Percentiles rank a stretch among this genome's conserved stretches.
These are phyloP conservation scores for Caradrina clavipalpis DNA, from an alignment of 2,888 invertebrate genomes.

Conservation along the genomic window DNA sequence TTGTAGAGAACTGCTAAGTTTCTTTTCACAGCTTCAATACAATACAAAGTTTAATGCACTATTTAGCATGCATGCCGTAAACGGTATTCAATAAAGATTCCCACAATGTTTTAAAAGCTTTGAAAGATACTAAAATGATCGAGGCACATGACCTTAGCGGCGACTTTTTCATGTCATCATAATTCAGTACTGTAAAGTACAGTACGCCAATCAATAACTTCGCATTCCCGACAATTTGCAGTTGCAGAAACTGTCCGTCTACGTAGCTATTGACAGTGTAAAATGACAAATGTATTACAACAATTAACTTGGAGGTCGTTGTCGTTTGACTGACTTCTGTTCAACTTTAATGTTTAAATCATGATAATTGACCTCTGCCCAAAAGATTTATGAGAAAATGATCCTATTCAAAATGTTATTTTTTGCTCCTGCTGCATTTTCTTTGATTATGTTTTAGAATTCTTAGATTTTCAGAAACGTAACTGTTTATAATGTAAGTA, in stretches of 20 bases:
- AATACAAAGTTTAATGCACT: conserved; percentile 42
- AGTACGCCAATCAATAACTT: conserved; percentile 16
- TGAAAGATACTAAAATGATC: conserved; percentile 56
- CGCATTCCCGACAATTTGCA: conserved; percentile 21
- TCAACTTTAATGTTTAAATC: conserved; percentile 18
- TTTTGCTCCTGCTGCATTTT: no score
- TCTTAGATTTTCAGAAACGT: no score
- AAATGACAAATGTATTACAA: conserved; percentile 49
- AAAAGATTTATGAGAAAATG: conserved; percentile 6
- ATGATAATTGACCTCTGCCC: conserved; percentile 26
- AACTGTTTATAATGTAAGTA: no score
- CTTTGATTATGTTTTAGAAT: no score
- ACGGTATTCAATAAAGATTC: conserved; percentile 39
- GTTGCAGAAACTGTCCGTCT: conserved; percentile 23
- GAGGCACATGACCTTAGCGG: conserved; percentile 52
- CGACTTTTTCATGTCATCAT: conserved; percentile 49
- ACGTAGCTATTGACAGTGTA: conserved; percentile 7
- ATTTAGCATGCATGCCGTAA: conserved; percentile 38
- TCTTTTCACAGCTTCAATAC: conserved; percentile 19
- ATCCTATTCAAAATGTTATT: no score
- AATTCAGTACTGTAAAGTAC: conserved; percentile 45
- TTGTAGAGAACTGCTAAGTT: conserved; percentile 40
- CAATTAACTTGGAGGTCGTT: conserved; percentile 49
- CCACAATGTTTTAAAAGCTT: conserved; percentile 17
- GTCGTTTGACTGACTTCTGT: conserved; percentile 32